Base-by-base conservation (phyloP, 2,888 invertebrate genomes). In the Serripes groenlandicus region DNA sequence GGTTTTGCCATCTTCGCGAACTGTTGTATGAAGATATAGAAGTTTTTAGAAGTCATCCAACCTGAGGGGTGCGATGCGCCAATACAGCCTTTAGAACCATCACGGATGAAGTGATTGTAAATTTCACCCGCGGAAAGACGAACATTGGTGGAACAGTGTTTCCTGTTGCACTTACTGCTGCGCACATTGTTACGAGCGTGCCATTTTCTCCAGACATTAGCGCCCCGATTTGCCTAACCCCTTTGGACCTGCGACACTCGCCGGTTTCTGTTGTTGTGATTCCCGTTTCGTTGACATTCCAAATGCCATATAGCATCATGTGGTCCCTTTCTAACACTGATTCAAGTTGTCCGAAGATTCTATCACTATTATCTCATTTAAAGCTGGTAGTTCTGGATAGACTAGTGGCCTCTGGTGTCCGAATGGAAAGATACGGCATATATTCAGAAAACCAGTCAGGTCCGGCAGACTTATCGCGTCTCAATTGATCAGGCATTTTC, bases 101-200 rank as follows among this genome's bases (percentile, higher is more conserved):
- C n/a, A n/a, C n/a, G n/a, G n/a, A n/a, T n/a, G n/a, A n/a, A n/a
- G n/a, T n/a, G n/a, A n/a, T n/a, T n/a, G n/a, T n/a, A n/a, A n/a
- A n/a, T 62, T 77, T 77, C 23, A 77, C 77, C 54, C 77, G 11
- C 15, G 83, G 87, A 60, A 85, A 87, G 18, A 85, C 35, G 42
- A 68, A 68, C 68, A 68, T 42, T 3, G 68, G 32, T 18, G 68
- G 68, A 21, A 68, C 68, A 26, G 26, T 68, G 34, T 75, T 70
- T 23, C 86, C 81, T 3, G 54, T 34, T 28, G 81, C 83, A 49
- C 66, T 83, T 23, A 75, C 66, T 18, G 78, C 70, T 35, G 54
- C 56, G 62, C 72, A 75, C 18, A 81, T 26, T 28, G 80, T 84
- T 21, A 84, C 80, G 28, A 82, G 73, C 9, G 26, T n/a, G 11